Evolutionary conservation across 2,797 vertebrate genomes (phyloP), one percentile per base, ranked within the genome.

Genomic region (Anguilla anguilla): DNA sequence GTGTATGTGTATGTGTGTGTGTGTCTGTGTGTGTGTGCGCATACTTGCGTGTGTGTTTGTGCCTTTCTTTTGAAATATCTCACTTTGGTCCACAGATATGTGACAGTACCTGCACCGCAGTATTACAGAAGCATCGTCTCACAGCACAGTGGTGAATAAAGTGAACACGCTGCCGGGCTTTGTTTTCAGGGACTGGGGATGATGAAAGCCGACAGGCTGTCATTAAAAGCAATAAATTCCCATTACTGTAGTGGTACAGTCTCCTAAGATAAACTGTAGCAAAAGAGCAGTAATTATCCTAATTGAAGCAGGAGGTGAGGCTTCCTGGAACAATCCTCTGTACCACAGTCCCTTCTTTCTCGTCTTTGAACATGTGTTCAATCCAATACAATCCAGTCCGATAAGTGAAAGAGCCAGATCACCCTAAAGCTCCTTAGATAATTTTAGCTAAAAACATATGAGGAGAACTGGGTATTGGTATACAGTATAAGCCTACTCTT

Each of bases 231-330:
- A 77, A 39, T 39, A 77, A 39, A 35, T 39, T 7, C 19, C 77
- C 39, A 43, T 81, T 53, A 81, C 86, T 86, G 81, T 84, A 88
- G 79, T 88, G 86, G 53, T 59, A 31, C 83, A 84, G 83, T 86
- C 90, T 87, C 82, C 87, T 67, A 85, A 86, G 87, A 89, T 86
- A 89, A 85, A 90, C 85, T 57, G 83, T 61, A 87, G 86, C 87
- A 85, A 79, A 72, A 88, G 88, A 67, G 88, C 46, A 61, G 83
- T 90, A 88, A 91, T 91, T 91, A 91, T 88, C 85, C 86, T 82
- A 72, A 83, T 83, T 86, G 55, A 83, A 86, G 88, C n/a, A 82
- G 90, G 87, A 86, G 88, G 84, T 84, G 82, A 90, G 39, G 22
- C 85, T 67, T 87, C 82, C 79, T 53, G 6, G 28, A 64, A 61